phyloP scores from a whole-genome alignment of 2,888 invertebrate genomes.

The Tenodera sinensis region DNA sequence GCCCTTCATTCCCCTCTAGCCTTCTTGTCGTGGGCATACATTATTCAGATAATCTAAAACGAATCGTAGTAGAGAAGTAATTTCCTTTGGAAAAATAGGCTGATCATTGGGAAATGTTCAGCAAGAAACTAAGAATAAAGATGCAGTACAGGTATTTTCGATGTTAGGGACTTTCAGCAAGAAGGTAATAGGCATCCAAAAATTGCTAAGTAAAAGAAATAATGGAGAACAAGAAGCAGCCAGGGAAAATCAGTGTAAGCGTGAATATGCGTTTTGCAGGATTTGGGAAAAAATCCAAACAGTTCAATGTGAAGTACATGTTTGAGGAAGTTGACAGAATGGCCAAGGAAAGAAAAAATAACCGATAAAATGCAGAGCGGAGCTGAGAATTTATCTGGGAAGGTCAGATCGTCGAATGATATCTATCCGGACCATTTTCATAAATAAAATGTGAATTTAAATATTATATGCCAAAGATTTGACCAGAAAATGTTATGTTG shows the following conservation, averaged over 20 bases:
- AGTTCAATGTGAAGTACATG: slow-evolving; percentile 72
- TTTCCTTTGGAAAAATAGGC: slow-evolving; percentile 51
- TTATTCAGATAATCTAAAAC: neutral
- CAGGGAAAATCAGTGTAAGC: slow-evolving; percentile 35
- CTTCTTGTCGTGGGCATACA: too few relatives aligned
- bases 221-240: slow-evolving; percentile 46
- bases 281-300: slow-evolving; percentile 83
- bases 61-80: slow-evolving; percentile 38
- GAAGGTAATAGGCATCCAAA: slow-evolving; percentile 49
- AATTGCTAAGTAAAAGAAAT: slow-evolving; percentile 50
- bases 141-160: slow-evolving; percentile 36
- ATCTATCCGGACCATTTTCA: too few relatives aligned
- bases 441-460: too few relatives aligned
- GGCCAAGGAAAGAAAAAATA: slow-evolving; percentile 37
- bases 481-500: too few relatives aligned
- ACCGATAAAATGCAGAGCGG: too few relatives aligned
- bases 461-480: too few relatives aligned
- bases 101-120: slow-evolving; percentile 42
- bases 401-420: too few relatives aligned
- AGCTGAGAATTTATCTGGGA: too few relatives aligned
- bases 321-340: slow-evolving; percentile 53
- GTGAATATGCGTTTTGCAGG: slow-evolving; percentile 69
- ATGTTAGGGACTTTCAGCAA: slow-evolving; percentile 64
- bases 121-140: neutral
- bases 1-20: too few relatives aligned